phyloP scores from a whole-genome alignment of 2,888 invertebrate species.

The Prenolepis imparis region DNA sequence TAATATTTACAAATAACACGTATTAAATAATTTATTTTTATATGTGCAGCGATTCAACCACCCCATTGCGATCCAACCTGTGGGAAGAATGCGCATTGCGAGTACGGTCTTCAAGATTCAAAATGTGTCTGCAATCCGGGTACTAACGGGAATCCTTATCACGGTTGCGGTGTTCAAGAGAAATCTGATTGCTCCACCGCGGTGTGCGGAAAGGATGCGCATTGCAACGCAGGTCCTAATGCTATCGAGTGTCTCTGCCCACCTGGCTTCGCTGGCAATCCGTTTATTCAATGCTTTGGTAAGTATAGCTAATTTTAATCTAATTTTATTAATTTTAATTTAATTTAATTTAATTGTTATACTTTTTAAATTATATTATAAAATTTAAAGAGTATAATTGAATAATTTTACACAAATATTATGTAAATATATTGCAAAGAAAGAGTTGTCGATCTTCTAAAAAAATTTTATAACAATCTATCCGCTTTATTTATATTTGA shows the following conservation, averaged over 20 bases:
- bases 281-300: slow-evolving; percentile 94
- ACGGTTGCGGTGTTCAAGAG: slow-evolving; percentile 91
- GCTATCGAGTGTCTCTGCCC: slow-evolving; percentile 94
- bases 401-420: not conserved
- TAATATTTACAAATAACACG: not conserved
- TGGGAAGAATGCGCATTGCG: slow-evolving; percentile 94
- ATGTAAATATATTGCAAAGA: not conserved
- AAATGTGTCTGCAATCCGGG: slow-evolving; percentile 94
- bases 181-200: slow-evolving; percentile 91
- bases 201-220: slow-evolving; percentile 92
- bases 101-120: slow-evolving; percentile 91
- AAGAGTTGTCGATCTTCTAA: not conserved
- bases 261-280: slow-evolving; percentile 94
- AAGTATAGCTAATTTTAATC: slow-evolving; percentile 59
- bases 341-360: not conserved
- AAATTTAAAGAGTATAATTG: not conserved
- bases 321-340: slow-evolving; percentile 25
- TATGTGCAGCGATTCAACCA: slow-evolving; percentile 90
- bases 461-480: not conserved
- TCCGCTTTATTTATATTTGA: not conserved
- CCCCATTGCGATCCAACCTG: slow-evolving; percentile 94
- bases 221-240: slow-evolving; percentile 92
- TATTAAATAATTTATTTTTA: not conserved
- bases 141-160: slow-evolving; percentile 95
- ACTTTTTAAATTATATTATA: not conserved